Conservation (phyloP, 2,113 vertebrate species). For the Xenopus laevis region DNA sequence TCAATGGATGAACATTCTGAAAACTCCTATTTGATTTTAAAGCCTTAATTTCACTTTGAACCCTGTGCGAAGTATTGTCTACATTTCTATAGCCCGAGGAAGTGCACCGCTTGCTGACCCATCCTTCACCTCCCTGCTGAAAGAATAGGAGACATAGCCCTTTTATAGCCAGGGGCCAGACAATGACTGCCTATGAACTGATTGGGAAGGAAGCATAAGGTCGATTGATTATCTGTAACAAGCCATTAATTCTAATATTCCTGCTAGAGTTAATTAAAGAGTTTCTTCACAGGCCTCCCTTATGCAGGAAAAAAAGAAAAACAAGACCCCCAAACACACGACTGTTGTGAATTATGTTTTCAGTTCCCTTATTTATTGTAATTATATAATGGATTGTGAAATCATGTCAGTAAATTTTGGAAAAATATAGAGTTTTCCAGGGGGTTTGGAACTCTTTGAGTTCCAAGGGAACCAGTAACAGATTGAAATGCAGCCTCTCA, state of each 20-base stretch:
- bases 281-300: too few relatives aligned
- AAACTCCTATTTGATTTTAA: too few relatives aligned
- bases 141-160: neutral
- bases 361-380: neutral
- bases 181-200: neutral
- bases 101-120: neutral
- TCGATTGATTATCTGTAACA: slow-evolving; percentile 16
- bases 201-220: slow-evolving; percentile 12
- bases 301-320: neutral
- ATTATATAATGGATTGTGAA: slow-evolving; percentile 14
- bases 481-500: slow-evolving; percentile 9
- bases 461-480: neutral
- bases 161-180: neutral
- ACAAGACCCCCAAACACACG: neutral
- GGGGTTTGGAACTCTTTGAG: slow-evolving; percentile 14
- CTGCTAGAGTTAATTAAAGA: neutral
- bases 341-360: neutral
- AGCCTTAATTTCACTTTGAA: neutral
- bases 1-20: too few relatives aligned
- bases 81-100: neutral
- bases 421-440: neutral
- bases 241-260: slow-evolving; percentile 12
- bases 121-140: slow-evolving; percentile 1
- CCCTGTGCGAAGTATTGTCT: neutral
- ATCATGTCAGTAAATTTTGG: neutral